A percentile compares a stretch with the other conserved stretches of the same genome.
Evolutionary conservation across 1,140 invertebrate species (phyloP).

Genomic region (Teleopsis dalmanni): DNA sequence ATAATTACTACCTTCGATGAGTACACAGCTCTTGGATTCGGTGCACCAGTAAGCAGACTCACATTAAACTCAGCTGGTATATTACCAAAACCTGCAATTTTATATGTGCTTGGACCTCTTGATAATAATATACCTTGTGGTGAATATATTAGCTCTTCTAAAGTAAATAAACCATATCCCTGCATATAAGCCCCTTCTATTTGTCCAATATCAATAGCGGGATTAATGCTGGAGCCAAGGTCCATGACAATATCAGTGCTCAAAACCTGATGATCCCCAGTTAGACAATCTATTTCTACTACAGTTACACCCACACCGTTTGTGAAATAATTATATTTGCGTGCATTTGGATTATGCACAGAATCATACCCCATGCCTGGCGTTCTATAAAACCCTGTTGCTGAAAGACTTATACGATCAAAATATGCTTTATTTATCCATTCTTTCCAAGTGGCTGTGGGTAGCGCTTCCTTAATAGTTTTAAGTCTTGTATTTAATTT

Average conservation of each 20-base stretch:
- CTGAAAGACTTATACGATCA: slow-evolving; percentile 71
- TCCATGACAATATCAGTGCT: slow-evolving; percentile 94
- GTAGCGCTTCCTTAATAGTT: slow-evolving; percentile 69
- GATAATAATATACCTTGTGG: slow-evolving; percentile 74
- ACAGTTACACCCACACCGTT: slow-evolving; percentile 71
- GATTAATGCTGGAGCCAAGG: slow-evolving; percentile 82
- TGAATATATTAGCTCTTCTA: slow-evolving; percentile 83
- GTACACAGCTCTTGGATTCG: slow-evolving; percentile 84
- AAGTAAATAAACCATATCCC: slow-evolving; percentile 84
- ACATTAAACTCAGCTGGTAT: slow-evolving; percentile 91
- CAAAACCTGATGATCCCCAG: slow-evolving; percentile 79
- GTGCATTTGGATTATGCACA: slow-evolving; percentile 58
- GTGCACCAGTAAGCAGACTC: slow-evolving; percentile 74
- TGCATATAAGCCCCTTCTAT: slow-evolving; percentile 91
- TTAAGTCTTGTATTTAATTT: slow-evolving; percentile 67
- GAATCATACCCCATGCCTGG: slow-evolving; percentile 71
- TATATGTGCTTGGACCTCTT: slow-evolving; percentile 86
- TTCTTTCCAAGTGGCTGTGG: slow-evolving; percentile 73
- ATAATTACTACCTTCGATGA: slow-evolving; percentile 78
- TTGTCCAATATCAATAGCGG: slow-evolving; percentile 93
- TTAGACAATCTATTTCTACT: slow-evolving; percentile 83
- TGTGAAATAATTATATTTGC: slow-evolving; percentile 72
- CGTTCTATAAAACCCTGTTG: slow-evolving; percentile 80
- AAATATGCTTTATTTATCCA: slow-evolving; percentile 79
- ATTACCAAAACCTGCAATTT: slow-evolving; percentile 83